phyloP scores from a whole-genome alignment of 2,797 vertebrate genomes.

The Sebastes flavidus region DNA sequence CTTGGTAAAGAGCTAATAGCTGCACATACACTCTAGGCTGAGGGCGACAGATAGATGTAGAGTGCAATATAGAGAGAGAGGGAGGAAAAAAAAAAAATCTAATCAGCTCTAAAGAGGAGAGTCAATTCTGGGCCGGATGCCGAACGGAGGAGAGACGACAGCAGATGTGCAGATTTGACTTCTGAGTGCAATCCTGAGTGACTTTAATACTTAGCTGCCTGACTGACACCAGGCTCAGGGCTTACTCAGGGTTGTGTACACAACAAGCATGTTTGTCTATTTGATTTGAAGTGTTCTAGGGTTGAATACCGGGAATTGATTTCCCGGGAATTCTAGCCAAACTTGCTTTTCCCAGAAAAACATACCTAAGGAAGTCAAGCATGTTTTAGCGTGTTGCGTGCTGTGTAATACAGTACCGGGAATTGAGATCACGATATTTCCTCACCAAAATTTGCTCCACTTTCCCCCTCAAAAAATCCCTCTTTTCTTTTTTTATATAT shows the following conservation, averaged over 20 bases:
- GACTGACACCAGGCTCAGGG: slow-evolving; percentile 12
- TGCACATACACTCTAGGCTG: neutral
- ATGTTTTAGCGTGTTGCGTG: neutral
- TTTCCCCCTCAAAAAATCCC: no score
- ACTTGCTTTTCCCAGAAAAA: neutral
- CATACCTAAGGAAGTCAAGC: neutral
- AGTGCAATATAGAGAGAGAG: neutral
- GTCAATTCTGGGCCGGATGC: slow-evolving; percentile 39
- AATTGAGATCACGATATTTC: neutral
- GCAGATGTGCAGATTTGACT: slow-evolving; percentile 65
- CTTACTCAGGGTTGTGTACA: neutral
- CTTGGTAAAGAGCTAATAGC: slow-evolving; percentile 23
- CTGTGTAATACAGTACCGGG: neutral
- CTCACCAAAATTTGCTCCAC: neutral
- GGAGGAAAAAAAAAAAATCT: neutral
- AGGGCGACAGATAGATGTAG: neutral
- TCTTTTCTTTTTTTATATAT: no score
- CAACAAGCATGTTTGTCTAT: neutral
- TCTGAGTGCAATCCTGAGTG: slow-evolving; percentile 42
- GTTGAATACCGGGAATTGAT: neutral
- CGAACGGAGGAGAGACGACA: slow-evolving; percentile 18
- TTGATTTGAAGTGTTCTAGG: neutral
- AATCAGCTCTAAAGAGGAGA: slow-evolving; percentile 54
- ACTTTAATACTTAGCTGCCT: slow-evolving; percentile 24
- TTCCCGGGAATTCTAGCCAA: neutral